Percentiles rank a stretch among this genome's conserved stretches.
These are phyloP conservation scores for Zoroaster sp. DNA, from an alignment of 53 echinoderm and acorn worm species.

Conservation along the genomic window DNA sequence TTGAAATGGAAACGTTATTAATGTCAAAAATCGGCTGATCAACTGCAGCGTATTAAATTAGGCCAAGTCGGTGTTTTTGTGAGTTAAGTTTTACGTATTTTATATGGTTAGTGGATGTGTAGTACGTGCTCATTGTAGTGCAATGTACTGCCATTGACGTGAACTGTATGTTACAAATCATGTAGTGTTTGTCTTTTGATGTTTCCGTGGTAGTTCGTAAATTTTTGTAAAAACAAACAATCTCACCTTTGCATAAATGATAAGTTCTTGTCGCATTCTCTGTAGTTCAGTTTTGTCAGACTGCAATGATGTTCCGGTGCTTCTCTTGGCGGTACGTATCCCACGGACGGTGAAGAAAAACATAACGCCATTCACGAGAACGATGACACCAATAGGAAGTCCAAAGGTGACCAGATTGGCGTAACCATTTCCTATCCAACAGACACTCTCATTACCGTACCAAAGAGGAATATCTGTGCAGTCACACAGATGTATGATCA, in stretches of 20 bases:
- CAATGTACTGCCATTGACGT: no score
- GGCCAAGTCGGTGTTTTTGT: no score
- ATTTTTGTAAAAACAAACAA: not conserved
- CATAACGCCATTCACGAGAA: constrained; percentile 45
- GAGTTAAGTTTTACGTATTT: no score
- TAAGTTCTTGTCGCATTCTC: not conserved
- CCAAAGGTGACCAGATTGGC: constrained; percentile 61
- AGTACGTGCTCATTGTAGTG: no score
- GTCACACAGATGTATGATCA: constrained; percentile 56
- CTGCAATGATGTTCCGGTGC: not conserved
- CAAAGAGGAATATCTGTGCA: constrained; percentile 44
- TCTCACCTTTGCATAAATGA: constrained; percentile 49
- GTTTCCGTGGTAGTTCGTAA: not conserved
- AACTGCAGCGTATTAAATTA: no score
- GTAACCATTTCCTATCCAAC: constrained; percentile 64
- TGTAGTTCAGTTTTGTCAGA: not conserved
- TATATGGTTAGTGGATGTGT: no score
- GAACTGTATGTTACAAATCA: no score
- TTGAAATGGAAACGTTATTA: no score
- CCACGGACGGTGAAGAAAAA: constrained; percentile 47
- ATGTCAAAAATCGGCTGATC: no score
- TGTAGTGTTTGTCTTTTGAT: not conserved
- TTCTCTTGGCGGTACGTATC: constrained; percentile 23
- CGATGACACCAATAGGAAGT: constrained; percentile 44
- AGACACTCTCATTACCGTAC: constrained; percentile 44